Conservation (phyloP, 2,113 vertebrate species). For the Mus musculus region GRCm39 chrX:66272001-66272500, state of each 20-base stretch:
- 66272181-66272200: not conserved
- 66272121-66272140: not conserved
- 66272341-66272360: not conserved
- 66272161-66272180: not conserved
- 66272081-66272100: not conserved
- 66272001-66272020: conserved; percentile 2
- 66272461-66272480: not conserved
- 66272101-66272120: not conserved
- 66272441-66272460: not conserved
- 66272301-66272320: not conserved
- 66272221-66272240: not conserved
- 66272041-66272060: not conserved
- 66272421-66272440: not conserved
- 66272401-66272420: not conserved
- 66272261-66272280: not conserved
- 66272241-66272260: not conserved
- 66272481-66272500: not conserved
- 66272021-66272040: not conserved
- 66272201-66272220: not conserved
- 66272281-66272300: not conserved
- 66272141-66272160: not conserved
- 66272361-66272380: not conserved
- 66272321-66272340: not conserved
- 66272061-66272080: too few relatives aligned
- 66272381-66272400: not conserved